Conservation (phyloP, 2,888 invertebrate species). For the Cheilosia impressa region DNA sequence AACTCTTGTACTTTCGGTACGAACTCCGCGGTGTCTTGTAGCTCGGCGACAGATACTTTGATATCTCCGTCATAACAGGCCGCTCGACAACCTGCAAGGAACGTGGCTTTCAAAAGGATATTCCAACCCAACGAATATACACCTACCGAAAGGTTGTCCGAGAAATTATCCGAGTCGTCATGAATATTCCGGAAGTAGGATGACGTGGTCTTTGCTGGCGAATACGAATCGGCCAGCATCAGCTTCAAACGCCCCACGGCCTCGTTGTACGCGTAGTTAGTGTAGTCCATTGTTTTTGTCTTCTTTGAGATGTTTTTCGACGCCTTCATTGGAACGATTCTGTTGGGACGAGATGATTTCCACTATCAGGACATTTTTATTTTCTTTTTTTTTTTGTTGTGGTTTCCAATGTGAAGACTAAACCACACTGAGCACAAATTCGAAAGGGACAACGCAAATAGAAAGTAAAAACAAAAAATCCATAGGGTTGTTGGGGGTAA, state of each 20-base stretch:
- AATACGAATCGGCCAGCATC: slow-evolving; percentile 90
- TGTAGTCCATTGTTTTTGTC: slow-evolving; percentile 88
- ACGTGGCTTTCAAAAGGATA: not conserved
- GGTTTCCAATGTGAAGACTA: slow-evolving; percentile 7
- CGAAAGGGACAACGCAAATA: not conserved
- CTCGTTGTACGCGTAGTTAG: slow-evolving; percentile 92
- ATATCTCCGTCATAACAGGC: slow-evolving; percentile 83
- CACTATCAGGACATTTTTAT: slow-evolving; percentile 53
- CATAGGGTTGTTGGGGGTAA: slow-evolving; percentile 67
- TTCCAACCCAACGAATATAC: not conserved
- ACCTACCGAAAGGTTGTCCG: slow-evolving; percentile 84
- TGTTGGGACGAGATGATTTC: slow-evolving; percentile 64
- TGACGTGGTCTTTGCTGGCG: slow-evolving; percentile 83
- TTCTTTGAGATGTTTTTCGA: slow-evolving; percentile 82
- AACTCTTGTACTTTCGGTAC: slow-evolving; percentile 71
- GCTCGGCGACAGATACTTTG: slow-evolving; percentile 82
- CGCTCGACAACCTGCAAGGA: slow-evolving; percentile 81
- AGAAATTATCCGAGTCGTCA: slow-evolving; percentile 86
- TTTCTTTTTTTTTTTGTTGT: slow-evolving; percentile 33
- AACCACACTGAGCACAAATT: slow-evolving; percentile 31
- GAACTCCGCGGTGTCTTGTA: slow-evolving; percentile 78
- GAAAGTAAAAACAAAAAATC: slow-evolving; percentile 34
- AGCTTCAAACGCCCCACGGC: slow-evolving; percentile 92
- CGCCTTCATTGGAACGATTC: slow-evolving; percentile 82
- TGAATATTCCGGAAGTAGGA: slow-evolving; percentile 80